These are phyloP conservation scores for Ceuthmochares aereus DNA, from an alignment of 2,113 vertebrate genomes.

Conservation along the genomic window DNA sequence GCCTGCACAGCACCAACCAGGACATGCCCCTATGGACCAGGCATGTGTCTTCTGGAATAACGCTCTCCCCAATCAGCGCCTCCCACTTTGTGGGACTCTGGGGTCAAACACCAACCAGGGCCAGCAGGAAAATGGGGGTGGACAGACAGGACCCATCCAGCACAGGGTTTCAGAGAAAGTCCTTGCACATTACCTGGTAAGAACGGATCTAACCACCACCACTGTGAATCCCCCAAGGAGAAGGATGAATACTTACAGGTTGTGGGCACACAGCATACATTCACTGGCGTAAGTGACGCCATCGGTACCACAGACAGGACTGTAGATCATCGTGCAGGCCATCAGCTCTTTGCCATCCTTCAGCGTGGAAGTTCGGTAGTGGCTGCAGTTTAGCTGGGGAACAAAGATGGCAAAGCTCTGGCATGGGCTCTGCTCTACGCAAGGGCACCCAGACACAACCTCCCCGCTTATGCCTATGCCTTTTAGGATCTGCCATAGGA, in stretches of 20 bases:
- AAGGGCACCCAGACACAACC: background rate
- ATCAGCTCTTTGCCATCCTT: background rate
- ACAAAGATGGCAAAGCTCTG: background rate
- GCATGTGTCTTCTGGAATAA: background rate
- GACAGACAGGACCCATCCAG: background rate
- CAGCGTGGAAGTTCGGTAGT: fast-evolving
- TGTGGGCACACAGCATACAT: conserved; percentile 33
- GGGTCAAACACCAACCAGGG: background rate
- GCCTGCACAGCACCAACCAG: background rate
- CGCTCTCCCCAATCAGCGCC: fast-evolving
- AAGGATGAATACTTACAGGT: background rate
- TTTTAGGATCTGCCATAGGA: background rate
- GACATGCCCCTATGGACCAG: background rate
- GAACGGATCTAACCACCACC: background rate
- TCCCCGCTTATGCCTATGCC: background rate
- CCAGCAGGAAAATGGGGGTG: fast-evolving
- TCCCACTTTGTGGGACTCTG: background rate
- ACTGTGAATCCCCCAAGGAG: background rate
- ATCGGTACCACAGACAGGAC: background rate
- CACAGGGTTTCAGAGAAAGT: background rate
- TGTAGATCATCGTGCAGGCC: conserved; percentile 24
- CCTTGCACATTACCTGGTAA: background rate
- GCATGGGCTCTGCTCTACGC: background rate
- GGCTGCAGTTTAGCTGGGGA: conserved; percentile 50
- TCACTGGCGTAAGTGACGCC: conserved; percentile 44